phyloP scores from a whole-genome alignment of 2,113 vertebrate species.

The Tautogolabrus adspersus region DNA sequence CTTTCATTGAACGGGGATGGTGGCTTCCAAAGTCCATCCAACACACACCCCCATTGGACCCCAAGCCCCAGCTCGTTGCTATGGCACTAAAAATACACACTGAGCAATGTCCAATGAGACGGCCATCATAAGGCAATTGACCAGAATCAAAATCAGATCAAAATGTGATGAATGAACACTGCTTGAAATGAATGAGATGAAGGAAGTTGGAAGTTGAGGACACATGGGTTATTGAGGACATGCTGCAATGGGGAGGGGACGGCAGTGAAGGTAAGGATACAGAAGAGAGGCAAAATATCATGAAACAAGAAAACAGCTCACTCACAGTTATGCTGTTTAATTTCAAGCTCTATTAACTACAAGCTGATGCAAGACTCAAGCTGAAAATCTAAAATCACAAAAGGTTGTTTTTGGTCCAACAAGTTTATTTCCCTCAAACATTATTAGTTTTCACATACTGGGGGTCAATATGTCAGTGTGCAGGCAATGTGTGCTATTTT shows the following conservation, averaged over 20 bases:
- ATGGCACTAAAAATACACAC: constrained; percentile 74
- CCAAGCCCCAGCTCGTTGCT: constrained; percentile 65
- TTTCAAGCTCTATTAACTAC: constrained; percentile 77
- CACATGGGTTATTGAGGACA: neutral
- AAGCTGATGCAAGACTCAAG: constrained; percentile 44
- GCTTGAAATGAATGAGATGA: constrained; percentile 48
- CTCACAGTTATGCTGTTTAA: constrained; percentile 62
- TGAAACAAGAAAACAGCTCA: constrained; percentile 38
- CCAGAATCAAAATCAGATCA: constrained; percentile 50
- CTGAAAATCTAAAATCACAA: constrained; percentile 52
- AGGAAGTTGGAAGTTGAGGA: neutral
- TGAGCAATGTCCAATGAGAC: constrained; percentile 56
- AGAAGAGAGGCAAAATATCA: constrained; percentile 38
- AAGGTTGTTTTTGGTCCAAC: constrained; percentile 55
- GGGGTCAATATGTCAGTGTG: constrained; percentile 35
- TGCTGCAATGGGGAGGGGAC: neutral
- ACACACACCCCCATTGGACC: constrained; percentile 44
- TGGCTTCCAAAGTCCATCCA: constrained; percentile 65
- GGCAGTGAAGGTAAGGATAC: neutral
- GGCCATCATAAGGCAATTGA: constrained; percentile 53
- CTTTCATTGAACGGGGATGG: constrained; percentile 74
- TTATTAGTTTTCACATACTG: constrained; percentile 45
- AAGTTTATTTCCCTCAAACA: constrained; percentile 45
- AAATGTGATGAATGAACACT: constrained; percentile 50
- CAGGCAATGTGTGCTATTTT: constrained; percentile 10